These are phyloP conservation scores for Cnemophilus loriae DNA, from an alignment of 2,113 vertebrate genomes.

Conservation along the genomic window DNA sequence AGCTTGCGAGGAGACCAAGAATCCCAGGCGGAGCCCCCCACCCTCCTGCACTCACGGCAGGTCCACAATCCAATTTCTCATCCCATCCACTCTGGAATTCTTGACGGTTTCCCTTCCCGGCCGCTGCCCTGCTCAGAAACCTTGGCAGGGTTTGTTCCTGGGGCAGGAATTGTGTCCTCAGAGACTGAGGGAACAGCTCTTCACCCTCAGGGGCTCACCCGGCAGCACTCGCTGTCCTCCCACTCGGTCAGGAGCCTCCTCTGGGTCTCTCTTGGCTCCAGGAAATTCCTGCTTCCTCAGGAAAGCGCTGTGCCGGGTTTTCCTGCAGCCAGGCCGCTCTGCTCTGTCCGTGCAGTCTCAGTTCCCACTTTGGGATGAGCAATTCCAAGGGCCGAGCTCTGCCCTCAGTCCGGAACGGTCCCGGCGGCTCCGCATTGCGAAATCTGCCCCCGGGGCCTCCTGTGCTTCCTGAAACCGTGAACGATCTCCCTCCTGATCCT, in stretches of 20 bases:
- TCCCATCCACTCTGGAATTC: not conserved
- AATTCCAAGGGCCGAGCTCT: not conserved
- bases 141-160: not conserved
- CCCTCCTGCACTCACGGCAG: not conserved
- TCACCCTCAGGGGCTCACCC: not conserved
- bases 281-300: not conserved
- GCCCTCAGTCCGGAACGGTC: not conserved
- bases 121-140: not conserved
- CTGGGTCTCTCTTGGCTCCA: not conserved
- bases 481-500: not conserved
- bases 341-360: not conserved
- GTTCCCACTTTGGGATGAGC: not conserved
- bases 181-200: not conserved
- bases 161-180: not conserved
- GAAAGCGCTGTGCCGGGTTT: not conserved
- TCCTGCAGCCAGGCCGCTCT: not conserved
- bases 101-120: no score
- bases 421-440: not conserved
- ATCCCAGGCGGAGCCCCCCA: not conserved
- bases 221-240: not conserved
- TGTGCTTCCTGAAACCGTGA: not conserved
- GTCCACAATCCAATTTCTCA: not conserved
- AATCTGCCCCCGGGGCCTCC: not conserved
- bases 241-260: not conserved
- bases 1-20: not conserved